phyloP scores from a whole-genome alignment of 2,888 invertebrate genomes.

The Metellina segmentata region DNA sequence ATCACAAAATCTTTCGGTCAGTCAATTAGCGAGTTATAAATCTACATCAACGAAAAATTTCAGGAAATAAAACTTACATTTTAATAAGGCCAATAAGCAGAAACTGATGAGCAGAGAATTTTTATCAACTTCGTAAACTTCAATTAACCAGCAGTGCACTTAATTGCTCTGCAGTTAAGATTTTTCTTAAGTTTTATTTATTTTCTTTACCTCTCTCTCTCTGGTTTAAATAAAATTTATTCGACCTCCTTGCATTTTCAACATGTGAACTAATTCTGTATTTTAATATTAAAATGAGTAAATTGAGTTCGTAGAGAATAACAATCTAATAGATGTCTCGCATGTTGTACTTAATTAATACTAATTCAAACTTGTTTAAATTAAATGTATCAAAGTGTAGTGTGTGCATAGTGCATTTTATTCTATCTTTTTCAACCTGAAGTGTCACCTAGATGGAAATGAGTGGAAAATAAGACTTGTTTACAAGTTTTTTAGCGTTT shows the following conservation, averaged over 20 bases:
- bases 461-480: too few relatives aligned
- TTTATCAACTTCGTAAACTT: not conserved
- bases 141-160: not conserved
- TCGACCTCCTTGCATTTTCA: not conserved
- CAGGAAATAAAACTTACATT: not conserved
- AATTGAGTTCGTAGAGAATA: too few relatives aligned
- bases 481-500: too few relatives aligned
- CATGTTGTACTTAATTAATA: too few relatives aligned
- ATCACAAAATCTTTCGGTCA: not conserved
- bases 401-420: too few relatives aligned
- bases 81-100: not conserved
- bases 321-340: too few relatives aligned
- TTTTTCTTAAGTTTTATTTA: not conserved
- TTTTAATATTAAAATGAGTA: too few relatives aligned
- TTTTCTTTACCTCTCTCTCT: not conserved
- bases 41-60: not conserved
- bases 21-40: not conserved
- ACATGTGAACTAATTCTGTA: too few relatives aligned
- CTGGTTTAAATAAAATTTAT: not conserved
- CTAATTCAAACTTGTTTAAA: too few relatives aligned
- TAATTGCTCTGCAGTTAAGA: not conserved
- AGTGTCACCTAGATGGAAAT: too few relatives aligned
- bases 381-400: too few relatives aligned
- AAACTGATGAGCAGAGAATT: not conserved
- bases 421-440: too few relatives aligned